A percentile compares a stretch with the other conserved stretches of the same genome.
Conservation (phyloP, 2,888 invertebrate genomes). For the Ornithoptera alexandrae region DNA sequence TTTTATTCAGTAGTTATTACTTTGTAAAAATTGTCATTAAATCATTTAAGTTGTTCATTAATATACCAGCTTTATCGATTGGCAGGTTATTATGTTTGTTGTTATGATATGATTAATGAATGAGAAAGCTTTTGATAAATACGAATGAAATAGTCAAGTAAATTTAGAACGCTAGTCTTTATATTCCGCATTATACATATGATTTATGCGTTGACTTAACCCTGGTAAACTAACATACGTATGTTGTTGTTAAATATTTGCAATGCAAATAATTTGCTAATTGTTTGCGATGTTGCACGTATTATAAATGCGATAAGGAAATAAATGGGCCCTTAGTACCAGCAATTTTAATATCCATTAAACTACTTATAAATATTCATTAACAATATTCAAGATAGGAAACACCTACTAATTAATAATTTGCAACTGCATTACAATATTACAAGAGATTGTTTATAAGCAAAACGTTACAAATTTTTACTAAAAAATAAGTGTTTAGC, state of each 20-base stretch:
- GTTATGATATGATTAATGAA: neutral
- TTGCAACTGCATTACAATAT: neutral
- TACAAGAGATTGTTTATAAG: neutral
- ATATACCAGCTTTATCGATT: neutral
- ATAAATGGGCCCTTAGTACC: slow-evolving; percentile 5
- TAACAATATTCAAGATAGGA: neutral
- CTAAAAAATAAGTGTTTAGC: too few relatives aligned
- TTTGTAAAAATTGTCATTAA: too few relatives aligned
- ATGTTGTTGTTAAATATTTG: slow-evolving; percentile 8
- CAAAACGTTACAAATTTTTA: too few relatives aligned
- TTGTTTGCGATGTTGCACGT: slow-evolving; percentile 7
- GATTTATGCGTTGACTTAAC: neutral
- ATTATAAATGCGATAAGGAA: slow-evolving; percentile 10
- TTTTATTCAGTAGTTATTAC: neutral
- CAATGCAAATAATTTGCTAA: slow-evolving; percentile 28
- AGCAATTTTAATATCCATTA: slow-evolving; percentile 18
- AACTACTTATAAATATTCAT: slow-evolving; percentile 13
- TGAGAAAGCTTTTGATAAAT: neutral
- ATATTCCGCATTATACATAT: neutral
- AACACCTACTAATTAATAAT: neutral
- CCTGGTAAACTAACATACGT: slow-evolving; percentile 1
- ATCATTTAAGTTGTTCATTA: too few relatives aligned
- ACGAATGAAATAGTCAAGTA: neutral
- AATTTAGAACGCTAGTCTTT: neutral
- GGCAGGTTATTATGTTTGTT: neutral